Percentiles rank a stretch among this genome's conserved stretches.
These are phyloP conservation scores for Dicerorhinus sumatrensis DNA, from an alignment of 2,113 vertebrate genomes.

Conservation along the genomic window DNA sequence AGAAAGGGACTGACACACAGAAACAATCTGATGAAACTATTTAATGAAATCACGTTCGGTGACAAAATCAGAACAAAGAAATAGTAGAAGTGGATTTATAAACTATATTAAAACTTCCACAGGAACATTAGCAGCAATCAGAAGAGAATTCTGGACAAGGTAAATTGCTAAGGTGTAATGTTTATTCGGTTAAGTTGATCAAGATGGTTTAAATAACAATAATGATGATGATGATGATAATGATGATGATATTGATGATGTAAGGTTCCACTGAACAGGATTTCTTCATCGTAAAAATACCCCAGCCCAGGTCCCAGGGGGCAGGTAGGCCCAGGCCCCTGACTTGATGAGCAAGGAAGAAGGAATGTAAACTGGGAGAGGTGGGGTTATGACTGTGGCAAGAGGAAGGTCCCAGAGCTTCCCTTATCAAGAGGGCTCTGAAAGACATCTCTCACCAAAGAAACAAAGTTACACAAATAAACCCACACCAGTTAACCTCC, in stretches of 20 bases:
- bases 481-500: constrained; percentile 49
- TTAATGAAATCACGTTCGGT: not conserved
- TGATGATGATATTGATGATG: not conserved
- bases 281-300: constrained; percentile 49
- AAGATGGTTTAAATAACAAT: constrained; percentile 36
- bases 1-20: not conserved
- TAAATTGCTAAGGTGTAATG: not conserved
- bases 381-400: not conserved
- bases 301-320: not conserved
- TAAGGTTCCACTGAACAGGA: not conserved
- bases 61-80: constrained; percentile 47
- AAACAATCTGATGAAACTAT: constrained; percentile 28
- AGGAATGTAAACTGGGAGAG: not conserved
- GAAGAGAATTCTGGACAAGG: constrained; percentile 6
- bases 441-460: constrained; percentile 39
- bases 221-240: not conserved
- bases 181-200: constrained; percentile 23
- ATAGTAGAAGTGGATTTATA: not conserved
- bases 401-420: not conserved
- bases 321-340: not conserved
- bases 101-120: not conserved
- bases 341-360: not conserved
- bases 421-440: constrained; percentile 17
- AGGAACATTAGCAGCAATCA: not conserved
- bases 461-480: constrained; percentile 61